Base-by-base conservation (phyloP, 1,140 invertebrate genomes). In the Rhopalosiphum maidis region DNA sequence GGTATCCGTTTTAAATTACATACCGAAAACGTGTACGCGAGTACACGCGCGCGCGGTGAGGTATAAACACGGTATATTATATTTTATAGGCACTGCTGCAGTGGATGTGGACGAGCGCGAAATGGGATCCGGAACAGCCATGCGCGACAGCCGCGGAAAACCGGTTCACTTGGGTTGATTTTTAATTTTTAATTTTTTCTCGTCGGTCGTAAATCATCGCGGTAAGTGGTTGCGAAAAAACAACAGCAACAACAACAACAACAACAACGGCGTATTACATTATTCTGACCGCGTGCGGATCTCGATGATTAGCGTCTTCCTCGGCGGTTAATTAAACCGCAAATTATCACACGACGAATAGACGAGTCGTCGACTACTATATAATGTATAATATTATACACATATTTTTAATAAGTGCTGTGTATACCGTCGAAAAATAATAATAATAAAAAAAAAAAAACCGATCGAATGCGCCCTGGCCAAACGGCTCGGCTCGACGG, bases 211-310 rank as follows among this genome's bases (percentile, higher is more conserved):
- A 48, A 92, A 92, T 92, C 90, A 92, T 83, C n/a, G 43, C 18
- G 43, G n/a, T 83, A 92, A 92, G 90, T 92, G 68, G 90, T 92
- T 41, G 68, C 90, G 30, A 48, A 91, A 48, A n/a, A 88, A 51
- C 35, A 88, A 48, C 30, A 46, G 46, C 43, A 46, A 46, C 43
- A 82, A 37, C 1, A 35, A 41, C 82, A 83, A 83, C 77, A n/a
- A 48, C 41, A 30, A 86, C 83, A 30, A 46, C 85, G 30, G 48
- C 21, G 35, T 51, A 48, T 48, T 22, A 87, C 30, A 68, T 68
- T 77, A 77, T 77, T 77, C 60, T 15, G 60, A 6, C 60, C 60
- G 60, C 30, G 60, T n/a, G n/a, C 60, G 60, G 60, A 77, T 77
- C 23, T 11, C 87, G 87, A 89, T 37, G n/a, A 89, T 89, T 86